These are phyloP conservation scores for Falco cherrug DNA, from an alignment of 2,797 vertebrate genomes.

Conservation along the genomic window DNA sequence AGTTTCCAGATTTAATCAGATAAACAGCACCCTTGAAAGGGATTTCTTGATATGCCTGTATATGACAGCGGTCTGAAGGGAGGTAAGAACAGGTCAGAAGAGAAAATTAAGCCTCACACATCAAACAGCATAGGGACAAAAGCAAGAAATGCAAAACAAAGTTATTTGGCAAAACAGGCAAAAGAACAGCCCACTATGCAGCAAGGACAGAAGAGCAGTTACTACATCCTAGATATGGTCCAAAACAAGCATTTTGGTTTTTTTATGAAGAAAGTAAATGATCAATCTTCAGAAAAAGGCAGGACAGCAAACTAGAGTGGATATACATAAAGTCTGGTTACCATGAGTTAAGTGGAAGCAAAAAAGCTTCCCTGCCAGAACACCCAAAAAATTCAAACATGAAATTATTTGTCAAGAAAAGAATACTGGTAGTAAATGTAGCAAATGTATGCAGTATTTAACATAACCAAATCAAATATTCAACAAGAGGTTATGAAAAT, in stretches of 20 bases:
- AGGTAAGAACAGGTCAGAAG: background rate
- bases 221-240: background rate
- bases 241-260: background rate
- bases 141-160: background rate
- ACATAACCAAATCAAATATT: background rate
- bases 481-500: background rate
- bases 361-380: background rate
- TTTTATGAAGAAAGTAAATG: background rate
- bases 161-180: background rate
- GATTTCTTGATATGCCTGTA: constrained; percentile 3
- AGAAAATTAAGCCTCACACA: constrained; percentile 10
- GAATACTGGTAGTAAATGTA: background rate
- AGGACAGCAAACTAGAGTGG: background rate
- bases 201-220: background rate
- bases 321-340: background rate
- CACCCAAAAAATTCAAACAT: fast-evolving
- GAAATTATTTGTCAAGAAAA: background rate
- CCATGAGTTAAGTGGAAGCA: background rate
- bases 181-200: background rate
- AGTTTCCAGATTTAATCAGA: background rate
- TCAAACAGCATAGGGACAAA: constrained; percentile 4
- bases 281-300: background rate
- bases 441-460: background rate
- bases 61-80: background rate
- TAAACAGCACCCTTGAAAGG: background rate